A percentile compares a stretch with the other conserved stretches of the same genome.
Evolutionary conservation across 2,797 vertebrate species (phyloP).

Genomic region (Gallinago stenura): DNA sequence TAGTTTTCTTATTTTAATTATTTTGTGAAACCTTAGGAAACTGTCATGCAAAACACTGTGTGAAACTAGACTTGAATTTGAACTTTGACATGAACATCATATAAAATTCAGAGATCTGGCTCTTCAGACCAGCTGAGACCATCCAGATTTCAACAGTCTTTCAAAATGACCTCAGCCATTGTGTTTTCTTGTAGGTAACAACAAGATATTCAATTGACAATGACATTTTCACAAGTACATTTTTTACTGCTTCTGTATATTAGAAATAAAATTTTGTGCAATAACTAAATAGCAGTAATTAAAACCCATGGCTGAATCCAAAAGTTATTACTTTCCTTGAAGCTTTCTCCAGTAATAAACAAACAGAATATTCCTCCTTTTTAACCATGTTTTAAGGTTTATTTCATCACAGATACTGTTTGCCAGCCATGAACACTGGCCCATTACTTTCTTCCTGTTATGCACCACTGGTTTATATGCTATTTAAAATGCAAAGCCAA

Average conservation of each 20-base stretch:
- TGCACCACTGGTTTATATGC: constrained; percentile 2
- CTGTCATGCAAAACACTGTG: not conserved
- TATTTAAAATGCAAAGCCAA: constrained; percentile 52
- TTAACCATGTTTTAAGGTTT: not conserved
- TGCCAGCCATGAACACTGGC: not conserved
- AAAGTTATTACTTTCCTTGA: not conserved
- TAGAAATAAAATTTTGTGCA: not conserved
- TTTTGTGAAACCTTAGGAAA: not conserved
- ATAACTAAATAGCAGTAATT: not conserved
- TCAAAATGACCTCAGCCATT: not conserved
- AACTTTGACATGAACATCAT: not conserved
- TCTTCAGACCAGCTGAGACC: not conserved
- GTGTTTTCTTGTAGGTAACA: not conserved
- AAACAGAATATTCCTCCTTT: not conserved
- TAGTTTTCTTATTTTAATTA: not conserved
- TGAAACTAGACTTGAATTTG: not conserved
- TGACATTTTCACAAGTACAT: not conserved
- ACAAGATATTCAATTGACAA: not conserved
- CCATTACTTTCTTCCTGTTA: constrained; percentile 32
- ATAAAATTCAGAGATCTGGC: not conserved
- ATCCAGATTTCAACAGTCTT: not conserved
- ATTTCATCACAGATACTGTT: constrained; percentile 17
- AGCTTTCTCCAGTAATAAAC: not conserved
- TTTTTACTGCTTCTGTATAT: not conserved
- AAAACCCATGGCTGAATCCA: not conserved